Evolutionary conservation across 2,888 invertebrate species (phyloP).

Genomic region (Leptopilina myrica): DNA sequence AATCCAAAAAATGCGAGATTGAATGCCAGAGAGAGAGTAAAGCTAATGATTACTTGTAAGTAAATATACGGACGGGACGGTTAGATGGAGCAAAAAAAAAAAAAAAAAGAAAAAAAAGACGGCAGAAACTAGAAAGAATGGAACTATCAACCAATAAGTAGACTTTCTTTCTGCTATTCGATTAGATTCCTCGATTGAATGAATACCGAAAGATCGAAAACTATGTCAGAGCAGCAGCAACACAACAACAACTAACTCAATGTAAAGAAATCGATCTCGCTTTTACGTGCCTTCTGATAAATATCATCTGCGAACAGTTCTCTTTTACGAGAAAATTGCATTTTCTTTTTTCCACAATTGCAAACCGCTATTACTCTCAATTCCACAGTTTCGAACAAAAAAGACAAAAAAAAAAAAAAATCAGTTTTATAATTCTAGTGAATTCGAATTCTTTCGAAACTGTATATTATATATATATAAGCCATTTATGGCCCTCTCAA

Average conservation of each 20-base stretch:
- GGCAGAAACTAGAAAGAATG: conserved; percentile 34
- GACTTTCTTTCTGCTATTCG: conserved; percentile 37
- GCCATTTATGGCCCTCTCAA: no score
- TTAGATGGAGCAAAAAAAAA: conserved; percentile 13
- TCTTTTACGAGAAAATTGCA: conserved; percentile 29
- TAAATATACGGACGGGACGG: conserved; percentile 27
- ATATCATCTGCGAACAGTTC: conserved; percentile 17
- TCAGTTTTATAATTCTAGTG: neutral
- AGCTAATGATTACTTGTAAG: conserved; percentile 33
- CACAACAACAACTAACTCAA: conserved; percentile 10
- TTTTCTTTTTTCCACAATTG: conserved; percentile 5
- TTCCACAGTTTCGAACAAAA: neutral
- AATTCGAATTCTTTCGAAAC: neutral
- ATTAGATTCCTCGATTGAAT: conserved; percentile 33
- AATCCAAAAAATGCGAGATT: conserved; percentile 39
- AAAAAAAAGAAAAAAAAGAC: neutral
- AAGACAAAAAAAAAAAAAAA: neutral
- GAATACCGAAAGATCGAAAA: conserved; percentile 14
- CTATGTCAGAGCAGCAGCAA: conserved; percentile 14
- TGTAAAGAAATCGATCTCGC: conserved; percentile 28
- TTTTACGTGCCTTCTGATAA: conserved; percentile 15
- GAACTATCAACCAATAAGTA: conserved; percentile 27
- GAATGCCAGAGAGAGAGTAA: conserved; percentile 43
- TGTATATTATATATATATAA: neutral
- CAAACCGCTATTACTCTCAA: conserved; percentile 23